Evolutionary conservation across 2,113 vertebrate genomes (phyloP), one percentile per base, ranked within the genome.

Genomic region (Cynocephalus volans): DNA sequence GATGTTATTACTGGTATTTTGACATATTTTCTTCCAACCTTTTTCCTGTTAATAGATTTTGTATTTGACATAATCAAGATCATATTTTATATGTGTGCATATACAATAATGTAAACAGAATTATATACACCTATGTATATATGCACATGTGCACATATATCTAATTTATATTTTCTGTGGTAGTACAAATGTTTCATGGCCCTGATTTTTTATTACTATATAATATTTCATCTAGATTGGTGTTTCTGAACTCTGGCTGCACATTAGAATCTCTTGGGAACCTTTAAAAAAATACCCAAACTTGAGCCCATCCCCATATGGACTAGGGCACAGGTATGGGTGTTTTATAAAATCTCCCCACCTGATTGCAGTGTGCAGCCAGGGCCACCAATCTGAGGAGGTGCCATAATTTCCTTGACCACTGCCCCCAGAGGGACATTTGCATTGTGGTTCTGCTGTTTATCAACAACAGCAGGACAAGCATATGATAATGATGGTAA

Each of bases 351-450:
- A 36, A 18, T 19, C 48, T 67, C 21, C 65, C 41, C 26, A 45
- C n/a, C 80, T 54, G 45, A 26, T 24, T 41, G 48, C 58, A 45
- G 45, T 1, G 15, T 23, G 21, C 41, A 50, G 31, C 6, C 0
- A 0, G 15, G 10, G 82, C 76, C 52, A 31, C n/a, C 41, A 45
- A 33, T 10, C 62, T 7, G 23, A 96, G 54, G 15, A 8, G 0
- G 0, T 6, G 24, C 19, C 28, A 15, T 33, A 17, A 9, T 21
- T 28, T 64, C 80, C 45, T 56, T 50, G 73, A 82, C 24, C 13
- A 0, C 23, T 1, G 31, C 24, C 9, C 41, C 4, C 0, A 17
- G 19, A 3, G 36, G n/a, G 75, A 21, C 17, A 0, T 10, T 8
- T 15, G 24, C 23, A 2, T 15, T 13, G 60, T n/a, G 64, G 11